A percentile compares a stretch with the other conserved stretches of the same genome.
Evolutionary conservation across 2,113 vertebrate species (phyloP).

Genomic region (Lophotis ruficrista): DNA sequence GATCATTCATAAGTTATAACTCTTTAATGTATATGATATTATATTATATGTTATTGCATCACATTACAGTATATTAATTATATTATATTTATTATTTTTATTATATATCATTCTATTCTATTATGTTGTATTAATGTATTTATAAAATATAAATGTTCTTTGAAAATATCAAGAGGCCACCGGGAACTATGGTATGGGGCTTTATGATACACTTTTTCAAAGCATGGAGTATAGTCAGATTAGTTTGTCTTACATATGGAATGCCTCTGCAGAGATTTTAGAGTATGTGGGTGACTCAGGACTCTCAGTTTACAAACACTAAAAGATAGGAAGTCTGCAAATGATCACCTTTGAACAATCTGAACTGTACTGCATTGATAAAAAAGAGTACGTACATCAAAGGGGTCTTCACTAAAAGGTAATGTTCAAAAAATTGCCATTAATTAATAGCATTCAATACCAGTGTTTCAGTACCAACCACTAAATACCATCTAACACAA

Average conservation of each 20-base stretch:
- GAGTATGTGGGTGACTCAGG: background rate
- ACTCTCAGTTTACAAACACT: background rate
- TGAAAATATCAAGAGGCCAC: background rate
- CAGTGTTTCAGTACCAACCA: background rate
- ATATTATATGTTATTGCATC: too few relatives aligned
- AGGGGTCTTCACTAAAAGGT: background rate
- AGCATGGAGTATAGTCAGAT: background rate
- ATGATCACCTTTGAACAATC: background rate
- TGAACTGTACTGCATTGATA: background rate
- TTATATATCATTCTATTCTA: background rate
- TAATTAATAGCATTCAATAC: background rate
- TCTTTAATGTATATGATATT: background rate
- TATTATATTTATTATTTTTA: background rate
- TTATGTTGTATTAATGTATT: background rate
- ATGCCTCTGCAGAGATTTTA: background rate
- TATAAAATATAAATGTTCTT: background rate
- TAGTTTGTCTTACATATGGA: background rate
- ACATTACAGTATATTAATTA: background rate
- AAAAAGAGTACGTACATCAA: background rate
- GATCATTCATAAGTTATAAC: background rate
- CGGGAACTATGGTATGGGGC: background rate
- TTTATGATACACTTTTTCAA: background rate
- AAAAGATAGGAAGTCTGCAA: background rate
- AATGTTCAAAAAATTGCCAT: background rate
- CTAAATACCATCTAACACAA: background rate